Evolutionary conservation across 2,113 vertebrate genomes (phyloP).

Genomic region (Dicaeum eximium): DNA sequence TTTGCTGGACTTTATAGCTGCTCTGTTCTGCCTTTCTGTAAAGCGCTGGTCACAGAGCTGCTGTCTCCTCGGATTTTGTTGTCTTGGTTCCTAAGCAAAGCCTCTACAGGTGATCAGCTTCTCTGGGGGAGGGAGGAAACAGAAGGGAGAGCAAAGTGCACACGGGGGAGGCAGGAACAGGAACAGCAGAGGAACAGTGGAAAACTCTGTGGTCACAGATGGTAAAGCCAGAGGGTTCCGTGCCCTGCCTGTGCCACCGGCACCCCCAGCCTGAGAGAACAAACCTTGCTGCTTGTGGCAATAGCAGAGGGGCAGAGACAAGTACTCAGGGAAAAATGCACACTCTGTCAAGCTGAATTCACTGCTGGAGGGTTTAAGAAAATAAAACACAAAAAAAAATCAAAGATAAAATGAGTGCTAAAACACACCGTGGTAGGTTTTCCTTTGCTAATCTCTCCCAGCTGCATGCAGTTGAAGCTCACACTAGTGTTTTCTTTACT

Average conservation of each 20-base stretch:
- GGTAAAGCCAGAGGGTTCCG: constrained; percentile 30
- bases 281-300: neutral
- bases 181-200: neutral
- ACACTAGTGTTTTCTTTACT: neutral
- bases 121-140: constrained; percentile 6
- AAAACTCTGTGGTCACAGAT: constrained; percentile 8
- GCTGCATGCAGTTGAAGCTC: neutral
- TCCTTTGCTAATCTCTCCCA: neutral
- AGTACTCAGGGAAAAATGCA: neutral
- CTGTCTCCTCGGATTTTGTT: neutral
- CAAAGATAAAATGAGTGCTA: neutral
- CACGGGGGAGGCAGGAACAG: constrained; percentile 6
- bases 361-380: neutral
- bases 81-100: neutral
- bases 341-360: neutral
- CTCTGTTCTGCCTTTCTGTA: neutral
- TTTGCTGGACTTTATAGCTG: neutral
- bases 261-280: neutral
- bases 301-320: neutral
- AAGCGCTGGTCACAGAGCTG: neutral
- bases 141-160: constrained; percentile 13
- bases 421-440: neutral
- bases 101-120: constrained; percentile 4
- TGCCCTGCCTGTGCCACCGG: neutral
- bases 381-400: neutral